Conservation (phyloP, 2,888 invertebrate genomes). For the Andrena bucephala region DNA sequence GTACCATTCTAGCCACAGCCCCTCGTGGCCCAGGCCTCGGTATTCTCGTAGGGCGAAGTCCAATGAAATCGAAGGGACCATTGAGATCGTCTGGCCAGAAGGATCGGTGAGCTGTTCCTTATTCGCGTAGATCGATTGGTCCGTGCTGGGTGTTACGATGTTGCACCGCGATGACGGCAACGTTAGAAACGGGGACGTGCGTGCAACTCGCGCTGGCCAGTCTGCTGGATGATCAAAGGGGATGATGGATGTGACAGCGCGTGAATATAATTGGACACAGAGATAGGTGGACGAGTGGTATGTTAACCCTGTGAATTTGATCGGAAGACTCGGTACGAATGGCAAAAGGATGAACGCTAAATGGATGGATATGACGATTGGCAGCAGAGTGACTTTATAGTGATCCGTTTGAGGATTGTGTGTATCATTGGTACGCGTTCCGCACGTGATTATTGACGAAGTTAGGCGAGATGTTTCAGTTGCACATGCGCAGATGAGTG, state of each 20-base stretch:
- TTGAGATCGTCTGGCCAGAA: background rate
- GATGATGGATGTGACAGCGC: background rate
- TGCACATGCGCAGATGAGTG: too few relatives aligned
- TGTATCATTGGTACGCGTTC: background rate
- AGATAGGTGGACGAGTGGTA: background rate
- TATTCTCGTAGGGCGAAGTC: background rate
- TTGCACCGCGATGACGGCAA: background rate
- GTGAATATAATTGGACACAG: slow-evolving; percentile 1
- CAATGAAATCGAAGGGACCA: background rate
- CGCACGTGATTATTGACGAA: background rate
- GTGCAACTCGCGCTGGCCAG: background rate
- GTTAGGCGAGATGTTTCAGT: background rate
- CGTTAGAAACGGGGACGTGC: background rate
- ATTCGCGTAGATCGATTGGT: too few relatives aligned
- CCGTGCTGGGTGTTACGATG: too few relatives aligned
- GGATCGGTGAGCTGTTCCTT: slow-evolving; percentile 14
- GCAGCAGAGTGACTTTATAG: background rate
- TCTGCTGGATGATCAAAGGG: slow-evolving; percentile 11
- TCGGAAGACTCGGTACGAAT: background rate
- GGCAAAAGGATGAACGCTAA: background rate
- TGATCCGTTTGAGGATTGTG: background rate
- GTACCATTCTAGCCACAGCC: background rate
- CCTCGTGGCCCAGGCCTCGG: slow-evolving; percentile 6
- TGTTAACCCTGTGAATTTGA: background rate
- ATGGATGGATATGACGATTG: background rate